Percentiles rank a stretch among this genome's conserved stretches.
Evolutionary conservation across 2,888 invertebrate species (phyloP).

Genomic region (Nymphalis c-album): DNA sequence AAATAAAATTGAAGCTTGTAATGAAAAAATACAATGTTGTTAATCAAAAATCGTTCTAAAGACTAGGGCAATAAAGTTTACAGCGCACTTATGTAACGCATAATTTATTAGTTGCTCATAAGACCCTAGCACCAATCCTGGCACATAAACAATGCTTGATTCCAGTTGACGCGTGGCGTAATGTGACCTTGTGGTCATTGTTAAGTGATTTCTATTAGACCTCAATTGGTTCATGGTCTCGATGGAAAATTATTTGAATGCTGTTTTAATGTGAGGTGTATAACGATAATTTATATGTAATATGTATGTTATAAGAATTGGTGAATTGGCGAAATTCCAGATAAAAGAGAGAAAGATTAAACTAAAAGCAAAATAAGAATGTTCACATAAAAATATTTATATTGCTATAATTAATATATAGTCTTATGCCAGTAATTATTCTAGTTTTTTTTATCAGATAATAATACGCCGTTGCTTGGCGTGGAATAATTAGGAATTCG

Average conservation of each 20-base stretch:
- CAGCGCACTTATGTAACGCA: not conserved
- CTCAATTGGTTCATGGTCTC: slow-evolving; percentile 5
- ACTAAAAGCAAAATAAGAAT: too few species aligned
- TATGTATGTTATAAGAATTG: too few species aligned
- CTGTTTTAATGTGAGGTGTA: not conserved
- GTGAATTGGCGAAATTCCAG: too few species aligned
- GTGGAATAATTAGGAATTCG: too few species aligned
- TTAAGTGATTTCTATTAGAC: slow-evolving; percentile 27
- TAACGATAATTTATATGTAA: not conserved
- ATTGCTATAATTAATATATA: too few species aligned
- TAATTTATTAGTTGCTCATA: slow-evolving; percentile 7
- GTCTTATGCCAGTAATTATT: too few species aligned
- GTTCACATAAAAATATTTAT: too few species aligned
- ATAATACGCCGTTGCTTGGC: too few species aligned
- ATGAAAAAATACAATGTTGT: not conserved
- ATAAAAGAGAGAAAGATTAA: too few species aligned
- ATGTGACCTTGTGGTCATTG: slow-evolving; percentile 29
- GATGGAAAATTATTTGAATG: not conserved
- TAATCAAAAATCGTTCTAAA: not conserved
- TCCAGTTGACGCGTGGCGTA: slow-evolving; percentile 31
- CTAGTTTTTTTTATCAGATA: too few species aligned
- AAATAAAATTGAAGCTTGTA: too few species aligned
- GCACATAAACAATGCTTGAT: slow-evolving; percentile 24
- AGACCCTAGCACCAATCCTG: slow-evolving; percentile 15
- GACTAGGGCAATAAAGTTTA: not conserved